These are phyloP conservation scores for Nephrotoma appendiculata DNA, from an alignment of 2,888 invertebrate species.

Conservation along the genomic window DNA sequence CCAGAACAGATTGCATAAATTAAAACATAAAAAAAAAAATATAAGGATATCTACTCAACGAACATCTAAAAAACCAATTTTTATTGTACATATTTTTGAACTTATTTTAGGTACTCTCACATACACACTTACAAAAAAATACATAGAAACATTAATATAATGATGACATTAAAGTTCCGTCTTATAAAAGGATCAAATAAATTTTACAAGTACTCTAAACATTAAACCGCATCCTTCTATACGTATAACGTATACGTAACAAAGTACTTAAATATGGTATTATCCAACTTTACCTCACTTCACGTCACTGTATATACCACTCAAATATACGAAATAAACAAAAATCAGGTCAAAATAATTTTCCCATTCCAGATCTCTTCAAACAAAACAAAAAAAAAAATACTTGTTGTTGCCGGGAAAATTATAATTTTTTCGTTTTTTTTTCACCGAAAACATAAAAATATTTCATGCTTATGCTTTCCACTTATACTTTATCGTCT, in stretches of 20 bases:
- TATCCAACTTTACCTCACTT: not conserved
- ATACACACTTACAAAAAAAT: not conserved
- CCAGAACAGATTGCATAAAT: no score
- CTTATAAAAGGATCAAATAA: not conserved
- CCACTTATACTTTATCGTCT: not conserved
- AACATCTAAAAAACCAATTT: no score
- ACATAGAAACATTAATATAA: not conserved
- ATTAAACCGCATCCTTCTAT: not conserved
- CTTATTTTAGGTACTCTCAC: no score
- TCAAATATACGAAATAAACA: not conserved
- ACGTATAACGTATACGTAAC: not conserved
- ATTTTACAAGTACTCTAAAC: not conserved
- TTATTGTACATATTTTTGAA: no score
- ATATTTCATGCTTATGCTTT: not conserved
- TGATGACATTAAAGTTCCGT: not conserved
- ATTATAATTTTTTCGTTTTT: not conserved
- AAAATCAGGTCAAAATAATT: not conserved
- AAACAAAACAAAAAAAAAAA: not conserved
- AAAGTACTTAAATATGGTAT: not conserved
- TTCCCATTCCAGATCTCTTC: not conserved
- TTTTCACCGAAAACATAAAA: not conserved
- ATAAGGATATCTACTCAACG: no score
- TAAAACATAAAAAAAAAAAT: no score
- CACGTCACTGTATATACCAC: not conserved
- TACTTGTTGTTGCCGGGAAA: not conserved